Conservation (phyloP, 2,113 vertebrate genomes). For the Cynopterus brachyotis region DNA sequence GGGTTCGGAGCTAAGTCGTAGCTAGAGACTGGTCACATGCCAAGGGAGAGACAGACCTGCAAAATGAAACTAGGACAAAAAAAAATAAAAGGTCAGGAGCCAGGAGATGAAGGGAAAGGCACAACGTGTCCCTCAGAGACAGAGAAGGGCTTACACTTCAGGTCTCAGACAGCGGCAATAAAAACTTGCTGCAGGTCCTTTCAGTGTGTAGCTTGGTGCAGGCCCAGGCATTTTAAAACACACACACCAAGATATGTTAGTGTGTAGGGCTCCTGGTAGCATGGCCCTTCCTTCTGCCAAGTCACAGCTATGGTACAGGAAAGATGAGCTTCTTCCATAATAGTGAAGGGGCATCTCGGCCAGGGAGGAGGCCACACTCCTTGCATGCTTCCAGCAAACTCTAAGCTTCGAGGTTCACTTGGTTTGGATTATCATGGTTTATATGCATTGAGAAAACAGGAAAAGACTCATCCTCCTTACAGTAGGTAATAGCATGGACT, state of each 20-base stretch:
- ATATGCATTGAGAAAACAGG: neutral
- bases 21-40: neutral
- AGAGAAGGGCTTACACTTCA: neutral
- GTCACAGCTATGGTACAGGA: neutral
- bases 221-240: neutral
- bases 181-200: neutral
- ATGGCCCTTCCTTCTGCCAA: too few species aligned
- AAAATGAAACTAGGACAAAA: neutral
- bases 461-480: neutral
- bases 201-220: neutral
- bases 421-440: neutral
- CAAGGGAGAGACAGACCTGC: neutral
- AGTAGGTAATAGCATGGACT: neutral
- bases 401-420: neutral
- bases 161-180: neutral
- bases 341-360: too few species aligned
- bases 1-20: neutral
- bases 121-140: neutral
- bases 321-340: neutral
- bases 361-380: neutral
- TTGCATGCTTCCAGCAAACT: neutral
- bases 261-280: neutral
- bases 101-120: neutral
- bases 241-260: rapidly evolving
- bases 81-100: neutral